Conservation (phyloP, 2,113 vertebrate species). For the Arizona elegans region DNA sequence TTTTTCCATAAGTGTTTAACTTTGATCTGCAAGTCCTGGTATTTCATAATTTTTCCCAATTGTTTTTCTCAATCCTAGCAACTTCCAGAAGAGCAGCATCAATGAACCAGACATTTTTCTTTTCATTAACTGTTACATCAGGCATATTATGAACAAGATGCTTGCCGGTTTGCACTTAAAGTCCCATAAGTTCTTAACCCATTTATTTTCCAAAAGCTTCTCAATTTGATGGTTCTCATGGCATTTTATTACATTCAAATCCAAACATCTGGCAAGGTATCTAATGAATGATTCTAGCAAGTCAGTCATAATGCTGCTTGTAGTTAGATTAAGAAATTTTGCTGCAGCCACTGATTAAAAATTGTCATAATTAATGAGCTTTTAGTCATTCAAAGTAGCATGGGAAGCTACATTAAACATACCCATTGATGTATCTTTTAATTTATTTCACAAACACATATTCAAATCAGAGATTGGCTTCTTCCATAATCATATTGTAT, state of each 20-base stretch:
- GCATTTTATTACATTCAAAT: not conserved
- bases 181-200: not conserved
- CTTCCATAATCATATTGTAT: constrained; percentile 41
- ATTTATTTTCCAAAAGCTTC: not conserved
- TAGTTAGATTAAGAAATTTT: not conserved
- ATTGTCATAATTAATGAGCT: constrained; percentile 28
- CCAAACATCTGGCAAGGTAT: not conserved
- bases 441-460: constrained; percentile 28
- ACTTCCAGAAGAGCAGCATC: not conserved
- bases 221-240: not conserved
- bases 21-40: not conserved
- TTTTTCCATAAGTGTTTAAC: not conserved
- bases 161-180: not conserved
- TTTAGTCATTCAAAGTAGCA: constrained; percentile 49
- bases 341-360: not conserved
- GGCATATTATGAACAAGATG: not conserved
- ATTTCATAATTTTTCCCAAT: not conserved
- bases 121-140: not conserved
- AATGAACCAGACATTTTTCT: not conserved
- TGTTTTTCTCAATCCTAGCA: not conserved
- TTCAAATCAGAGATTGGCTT: constrained; percentile 23
- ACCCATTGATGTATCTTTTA: not conserved
- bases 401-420: constrained; percentile 19
- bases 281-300: not conserved
- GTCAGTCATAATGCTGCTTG: not conserved